phyloP scores from a whole-genome alignment of 2,797 vertebrate genomes.

The Malurus leucopterus region DNA sequence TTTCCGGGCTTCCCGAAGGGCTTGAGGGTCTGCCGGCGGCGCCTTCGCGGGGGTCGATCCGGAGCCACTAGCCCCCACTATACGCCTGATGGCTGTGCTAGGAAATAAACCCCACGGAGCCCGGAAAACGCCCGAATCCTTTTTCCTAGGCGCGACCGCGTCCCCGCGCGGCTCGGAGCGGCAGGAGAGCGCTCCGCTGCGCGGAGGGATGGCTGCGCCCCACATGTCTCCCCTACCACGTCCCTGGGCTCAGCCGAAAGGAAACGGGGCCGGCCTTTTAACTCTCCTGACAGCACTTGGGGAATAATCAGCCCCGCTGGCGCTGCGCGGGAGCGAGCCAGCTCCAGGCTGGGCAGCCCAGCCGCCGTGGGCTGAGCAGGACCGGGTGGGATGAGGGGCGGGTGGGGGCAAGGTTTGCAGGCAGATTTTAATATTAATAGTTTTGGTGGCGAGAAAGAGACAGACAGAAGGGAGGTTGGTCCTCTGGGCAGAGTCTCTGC shows the following conservation, averaged over 20 bases:
- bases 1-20: background rate
- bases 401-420: slow-evolving; percentile 45
- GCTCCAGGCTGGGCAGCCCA: background rate
- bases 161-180: background rate
- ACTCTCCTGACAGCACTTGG: background rate
- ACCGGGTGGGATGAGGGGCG: background rate
- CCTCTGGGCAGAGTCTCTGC: slow-evolving; percentile 89
- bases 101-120: background rate
- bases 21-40: background rate
- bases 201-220: background rate
- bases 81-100: background rate
- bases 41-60: background rate
- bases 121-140: background rate
- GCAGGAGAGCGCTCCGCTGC: background rate
- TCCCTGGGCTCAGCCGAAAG: background rate
- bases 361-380: background rate
- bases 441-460: slow-evolving; percentile 81
- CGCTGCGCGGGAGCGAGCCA: background rate
- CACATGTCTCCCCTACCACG: accelerated
- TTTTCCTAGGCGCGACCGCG: background rate
- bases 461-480: slow-evolving; percentile 93
- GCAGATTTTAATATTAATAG: slow-evolving; percentile 94
- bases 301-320: background rate
- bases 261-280: background rate
- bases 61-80: background rate